Evolutionary conservation across 2,888 invertebrate species (phyloP).

Genomic region (Drosophila kanekoi): DNA sequence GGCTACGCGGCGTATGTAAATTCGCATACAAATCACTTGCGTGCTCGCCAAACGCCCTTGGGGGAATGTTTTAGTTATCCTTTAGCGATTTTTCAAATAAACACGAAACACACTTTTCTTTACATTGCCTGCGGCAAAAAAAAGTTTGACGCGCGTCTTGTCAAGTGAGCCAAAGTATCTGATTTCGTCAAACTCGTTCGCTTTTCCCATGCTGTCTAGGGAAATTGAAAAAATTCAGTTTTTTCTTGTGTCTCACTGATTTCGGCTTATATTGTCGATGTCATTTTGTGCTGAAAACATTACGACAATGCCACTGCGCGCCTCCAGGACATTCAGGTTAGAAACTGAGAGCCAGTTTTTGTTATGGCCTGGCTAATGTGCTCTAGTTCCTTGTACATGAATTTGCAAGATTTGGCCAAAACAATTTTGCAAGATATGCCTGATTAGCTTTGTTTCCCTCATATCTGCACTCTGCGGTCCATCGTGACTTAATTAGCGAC

Average conservation of each 20-base stretch:
- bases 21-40: slow-evolving; percentile 83
- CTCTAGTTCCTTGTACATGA: slow-evolving; percentile 47
- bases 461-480: too few species aligned
- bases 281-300: slow-evolving; percentile 42
- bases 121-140: slow-evolving; percentile 40
- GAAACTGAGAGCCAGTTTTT: slow-evolving; percentile 57
- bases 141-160: slow-evolving; percentile 67
- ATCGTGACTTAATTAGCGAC: too few species aligned
- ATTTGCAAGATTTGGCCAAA: slow-evolving; percentile 59
- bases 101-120: slow-evolving; percentile 64
- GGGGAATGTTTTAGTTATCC: slow-evolving; percentile 80
- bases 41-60: slow-evolving; percentile 74
- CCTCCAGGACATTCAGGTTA: slow-evolving; percentile 62
- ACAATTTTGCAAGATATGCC: slow-evolving; percentile 57
- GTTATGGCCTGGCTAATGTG: slow-evolving; percentile 51
- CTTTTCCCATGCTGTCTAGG: slow-evolving; percentile 23
- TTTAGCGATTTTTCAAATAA: slow-evolving; percentile 80
- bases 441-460: slow-evolving; percentile 52
- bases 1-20: slow-evolving; percentile 74
- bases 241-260: slow-evolving; percentile 53
- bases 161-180: slow-evolving; percentile 66
- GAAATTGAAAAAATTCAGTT: slow-evolving; percentile 45
- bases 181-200: slow-evolving; percentile 63
- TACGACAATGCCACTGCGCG: slow-evolving; percentile 61
- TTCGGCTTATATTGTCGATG: slow-evolving; percentile 70